phyloP scores from a whole-genome alignment of 2,113 vertebrate species.

The Mormoops blainvillei region DNA sequence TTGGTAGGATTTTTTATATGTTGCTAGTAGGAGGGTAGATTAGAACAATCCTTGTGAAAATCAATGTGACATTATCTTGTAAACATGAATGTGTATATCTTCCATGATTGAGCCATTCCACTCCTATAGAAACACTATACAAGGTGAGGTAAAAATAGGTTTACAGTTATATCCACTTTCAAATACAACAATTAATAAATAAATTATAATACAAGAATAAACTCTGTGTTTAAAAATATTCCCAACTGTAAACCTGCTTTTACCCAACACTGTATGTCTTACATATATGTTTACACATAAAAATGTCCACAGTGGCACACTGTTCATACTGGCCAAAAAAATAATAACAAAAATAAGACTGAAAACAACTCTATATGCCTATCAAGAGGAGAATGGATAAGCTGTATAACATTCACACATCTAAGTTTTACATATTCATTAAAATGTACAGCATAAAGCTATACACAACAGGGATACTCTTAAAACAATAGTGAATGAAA shows the following conservation, averaged over 20 bases:
- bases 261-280: background rate
- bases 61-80: no score
- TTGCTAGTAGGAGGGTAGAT: background rate
- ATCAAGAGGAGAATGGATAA: background rate
- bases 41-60: background rate
- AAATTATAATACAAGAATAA: no score
- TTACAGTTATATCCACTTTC: no score
- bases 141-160: no score
- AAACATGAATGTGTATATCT: background rate
- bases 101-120: background rate
- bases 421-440: background rate
- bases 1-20: background rate
- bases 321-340: background rate
- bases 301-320: background rate
- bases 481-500: background rate
- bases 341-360: background rate
- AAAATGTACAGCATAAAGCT: background rate
- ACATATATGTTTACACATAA: background rate
- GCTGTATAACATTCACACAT: background rate
- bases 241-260: no score
- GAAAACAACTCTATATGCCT: background rate
- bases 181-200: no score
- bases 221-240: no score
- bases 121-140: background rate
- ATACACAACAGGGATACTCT: background rate